A percentile compares a stretch with the other conserved stretches of the same genome.
Evolutionary conservation across 2,797 vertebrate species (phyloP).

Genomic region (Arrhamphus sclerolepis): DNA sequence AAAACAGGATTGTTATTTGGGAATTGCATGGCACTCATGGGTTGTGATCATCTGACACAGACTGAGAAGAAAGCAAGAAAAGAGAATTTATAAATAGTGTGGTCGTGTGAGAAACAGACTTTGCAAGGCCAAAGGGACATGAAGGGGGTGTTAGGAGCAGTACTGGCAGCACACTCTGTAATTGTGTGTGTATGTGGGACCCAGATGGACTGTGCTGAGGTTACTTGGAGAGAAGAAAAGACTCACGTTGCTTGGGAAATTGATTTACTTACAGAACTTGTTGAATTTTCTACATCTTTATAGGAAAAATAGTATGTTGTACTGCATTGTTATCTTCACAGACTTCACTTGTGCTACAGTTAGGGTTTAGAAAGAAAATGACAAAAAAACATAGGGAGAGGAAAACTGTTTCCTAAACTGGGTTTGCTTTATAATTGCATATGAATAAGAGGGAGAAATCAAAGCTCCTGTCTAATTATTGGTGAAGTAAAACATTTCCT

Average conservation of each 20-base stretch:
- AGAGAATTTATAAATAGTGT: conserved; percentile 55
- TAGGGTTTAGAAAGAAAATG: conserved; percentile 2
- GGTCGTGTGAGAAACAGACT: conserved; percentile 71
- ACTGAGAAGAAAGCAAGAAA: conserved; percentile 25
- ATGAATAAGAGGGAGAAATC: neutral
- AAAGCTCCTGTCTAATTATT: neutral
- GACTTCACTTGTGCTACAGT: conserved; percentile 30
- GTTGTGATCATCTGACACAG: conserved; percentile 23
- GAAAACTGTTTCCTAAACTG: neutral
- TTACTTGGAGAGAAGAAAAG: conserved; percentile 72
- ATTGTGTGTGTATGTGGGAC: conserved; percentile 51
- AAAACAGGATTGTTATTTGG: conserved; percentile 35
- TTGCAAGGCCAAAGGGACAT: conserved; percentile 68
- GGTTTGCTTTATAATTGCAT: neutral
- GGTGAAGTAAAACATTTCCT: conserved; percentile 19
- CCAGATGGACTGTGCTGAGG: conserved; percentile 74
- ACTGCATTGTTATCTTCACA: conserved; percentile 22
- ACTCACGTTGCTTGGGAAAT: conserved; percentile 61
- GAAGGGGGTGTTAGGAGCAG: conserved; percentile 69
- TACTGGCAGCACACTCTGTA: conserved; percentile 71
- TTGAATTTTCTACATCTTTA: conserved; percentile 49
- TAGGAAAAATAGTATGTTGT: conserved; percentile 43
- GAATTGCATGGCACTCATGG: conserved; percentile 14
- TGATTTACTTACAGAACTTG: conserved; percentile 44
- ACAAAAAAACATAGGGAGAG: neutral